Evolutionary conservation across 2,113 vertebrate species (phyloP).

Genomic region (Hassar affinis): DNA sequence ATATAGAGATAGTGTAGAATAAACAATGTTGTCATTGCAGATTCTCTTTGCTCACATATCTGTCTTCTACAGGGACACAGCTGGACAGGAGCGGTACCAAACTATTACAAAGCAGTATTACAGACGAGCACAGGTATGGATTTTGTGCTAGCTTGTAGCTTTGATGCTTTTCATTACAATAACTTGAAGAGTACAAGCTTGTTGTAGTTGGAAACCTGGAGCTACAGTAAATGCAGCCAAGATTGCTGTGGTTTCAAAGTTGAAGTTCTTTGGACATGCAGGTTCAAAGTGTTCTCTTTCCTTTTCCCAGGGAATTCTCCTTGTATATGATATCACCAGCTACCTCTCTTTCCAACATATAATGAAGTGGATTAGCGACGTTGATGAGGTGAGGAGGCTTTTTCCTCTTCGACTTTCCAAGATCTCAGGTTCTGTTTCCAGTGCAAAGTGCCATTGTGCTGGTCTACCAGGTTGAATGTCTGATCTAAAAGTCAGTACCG

Average conservation of each 20-base stretch:
- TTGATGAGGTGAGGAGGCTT: slow-evolving; percentile 86
- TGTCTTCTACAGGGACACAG: slow-evolving; percentile 86
- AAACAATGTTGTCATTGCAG: not conserved
- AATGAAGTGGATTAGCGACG: slow-evolving; percentile 96
- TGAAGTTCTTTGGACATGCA: not conserved
- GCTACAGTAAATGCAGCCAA: not conserved
- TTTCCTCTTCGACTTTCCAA: not conserved
- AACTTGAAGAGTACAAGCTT: no score
- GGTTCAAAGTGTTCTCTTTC: not conserved
- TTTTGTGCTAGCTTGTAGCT: no score
- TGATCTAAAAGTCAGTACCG: slow-evolving; percentile 3
- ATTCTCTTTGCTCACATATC: slow-evolving; percentile 5
- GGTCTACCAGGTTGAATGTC: not conserved
- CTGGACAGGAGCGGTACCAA: slow-evolving; percentile 94
- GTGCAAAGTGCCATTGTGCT: not conserved
- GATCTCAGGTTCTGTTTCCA: not conserved
- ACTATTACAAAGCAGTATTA: slow-evolving; percentile 99
- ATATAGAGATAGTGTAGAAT: not conserved
- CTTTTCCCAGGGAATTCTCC: slow-evolving; percentile 85
- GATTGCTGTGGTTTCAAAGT: not conserved
- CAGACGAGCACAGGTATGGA: slow-evolving; percentile 87
- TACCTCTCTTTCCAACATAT: slow-evolving; percentile 96
- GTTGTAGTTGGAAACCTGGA: not conserved
- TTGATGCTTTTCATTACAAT: not conserved
- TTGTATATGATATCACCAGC: slow-evolving; percentile 94